Evolutionary conservation across 2,113 vertebrate genomes (phyloP), one percentile per base, ranked within the genome.

Genomic region (Pseudopipra pipra): DNA sequence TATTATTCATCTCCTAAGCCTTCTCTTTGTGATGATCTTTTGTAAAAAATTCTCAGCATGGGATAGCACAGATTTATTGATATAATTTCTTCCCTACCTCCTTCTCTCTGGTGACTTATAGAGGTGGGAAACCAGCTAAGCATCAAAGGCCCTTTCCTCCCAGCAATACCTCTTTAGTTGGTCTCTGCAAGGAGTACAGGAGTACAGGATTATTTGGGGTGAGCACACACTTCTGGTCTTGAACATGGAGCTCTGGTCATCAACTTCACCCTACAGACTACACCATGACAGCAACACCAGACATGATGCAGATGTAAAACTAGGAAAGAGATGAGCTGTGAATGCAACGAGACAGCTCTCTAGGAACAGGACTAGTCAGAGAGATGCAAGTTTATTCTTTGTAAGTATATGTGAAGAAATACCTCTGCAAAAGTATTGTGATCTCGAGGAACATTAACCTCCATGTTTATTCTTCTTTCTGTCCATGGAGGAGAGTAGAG

Each of bases 261-360:
- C n/a, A 27, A 12, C 24, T 56, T 61, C 35, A 49, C 24, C n/a
- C 52, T 43, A 1, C 7, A 49, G 41, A 44, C 11, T 30, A 65
- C 54, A 22, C 15, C 14, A 15, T 9, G 28, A 63, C 52, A 82
- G 71, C 46, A 76, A 33, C 23, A 30, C 9, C 33, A 16, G 25
- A 6, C 8, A 37, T 0, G 0, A 2, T 7, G 39, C 1, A 2
- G n/a, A 5, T 1, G 1, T 9, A 65, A 65, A 83, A 19, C 28
- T 35, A 55, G 63, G 56, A 23, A 72, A 70, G 59, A 84, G 25
- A 51, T 27, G 43, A 88, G 9, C 28, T 71, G 31, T 46, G 43
- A 83, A 46, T 23, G 12, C 28, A 35, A 49, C 11, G 13, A 8
- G 2, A 6, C 41, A 30, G 14, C 6, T 80, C 37, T 87, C 62